Base-by-base conservation (phyloP, 2,888 invertebrate genomes). In the Harmothoe impar region DNA sequence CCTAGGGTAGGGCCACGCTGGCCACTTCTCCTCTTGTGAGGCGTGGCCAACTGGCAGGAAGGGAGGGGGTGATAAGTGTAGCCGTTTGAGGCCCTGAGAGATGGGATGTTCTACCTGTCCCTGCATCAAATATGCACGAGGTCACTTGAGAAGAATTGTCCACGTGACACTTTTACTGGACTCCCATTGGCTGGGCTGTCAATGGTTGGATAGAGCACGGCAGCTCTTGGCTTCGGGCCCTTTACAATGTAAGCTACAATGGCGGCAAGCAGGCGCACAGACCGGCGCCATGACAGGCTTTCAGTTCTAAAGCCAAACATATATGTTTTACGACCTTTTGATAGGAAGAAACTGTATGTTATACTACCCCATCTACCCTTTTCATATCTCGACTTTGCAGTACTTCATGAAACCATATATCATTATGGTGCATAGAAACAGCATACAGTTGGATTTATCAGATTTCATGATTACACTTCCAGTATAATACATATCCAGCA, bases 81-180 rank as follows among this genome's bases (percentile, higher is more conserved):
- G 81, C 81, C 5, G 77, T 77, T 77, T 77, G 17, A n/a, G 77
- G n/a, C 31, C 1, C 3, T 25, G 81, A 43, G 81, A 43, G 81
- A 33, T 43, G 81, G 81, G 35, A 81, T 81, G 81, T 81, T 81
- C 81, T 81, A 81, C 81, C 81, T 81, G 81, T 81, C 33, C 0
- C 15, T 5, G 23, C 81, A 81, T 81, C 81, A 81, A 81, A 33
- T 81, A 81, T 81, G 81, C 43, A 81, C 7, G 43, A 33, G 81
- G 81, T 81, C 81, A 81, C 81, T 81, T 81, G 81, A 81, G 81
- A 33, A 20, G 81, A 81, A 81, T 81, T 81, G 81, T 81, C 81
- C 81, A 20, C 43, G 33, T 81, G 81, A 81, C 81, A 81, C 81
- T 81, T 81, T 81, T 33, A 81, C 81, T 81, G 81, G 81, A 43